Percentiles rank a stretch among this genome's conserved stretches.
These are phyloP conservation scores for Actinemys pallida DNA, from an alignment of 2,113 vertebrate genomes.

Conservation along the genomic window DNA sequence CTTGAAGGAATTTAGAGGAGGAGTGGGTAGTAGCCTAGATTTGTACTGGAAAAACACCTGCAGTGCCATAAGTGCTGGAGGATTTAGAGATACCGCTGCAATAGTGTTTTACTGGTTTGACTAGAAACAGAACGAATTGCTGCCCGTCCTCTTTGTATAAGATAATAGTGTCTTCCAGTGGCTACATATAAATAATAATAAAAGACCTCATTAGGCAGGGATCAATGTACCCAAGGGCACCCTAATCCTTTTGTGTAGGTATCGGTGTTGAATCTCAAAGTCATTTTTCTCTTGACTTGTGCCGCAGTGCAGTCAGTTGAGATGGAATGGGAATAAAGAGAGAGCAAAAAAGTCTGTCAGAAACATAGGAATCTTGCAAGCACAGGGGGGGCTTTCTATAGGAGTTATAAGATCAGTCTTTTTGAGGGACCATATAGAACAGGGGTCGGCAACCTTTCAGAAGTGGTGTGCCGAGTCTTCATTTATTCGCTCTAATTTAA, in stretches of 20 bases:
- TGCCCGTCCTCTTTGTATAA: background rate
- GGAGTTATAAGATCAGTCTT: background rate
- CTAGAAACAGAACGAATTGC: background rate
- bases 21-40: background rate
- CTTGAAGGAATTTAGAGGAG: constrained; percentile 1
- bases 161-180: background rate
- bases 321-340: background rate
- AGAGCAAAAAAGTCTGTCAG: background rate
- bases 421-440: background rate
- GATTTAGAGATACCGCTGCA: background rate
- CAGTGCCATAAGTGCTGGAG: background rate
- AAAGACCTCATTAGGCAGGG: background rate
- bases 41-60: background rate
- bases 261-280: background rate
- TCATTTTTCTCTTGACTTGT: background rate
- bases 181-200: background rate
- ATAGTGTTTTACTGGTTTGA: background rate
- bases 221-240: background rate
- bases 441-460: too few species aligned
- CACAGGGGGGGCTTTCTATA: background rate
- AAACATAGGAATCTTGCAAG: background rate
- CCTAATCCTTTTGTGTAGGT: background rate
- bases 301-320: background rate
- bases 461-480: too few species aligned
- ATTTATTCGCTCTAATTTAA: too few species aligned